phyloP scores from a whole-genome alignment of 2,113 vertebrate species.

The Odobenus rosmarus region DNA sequence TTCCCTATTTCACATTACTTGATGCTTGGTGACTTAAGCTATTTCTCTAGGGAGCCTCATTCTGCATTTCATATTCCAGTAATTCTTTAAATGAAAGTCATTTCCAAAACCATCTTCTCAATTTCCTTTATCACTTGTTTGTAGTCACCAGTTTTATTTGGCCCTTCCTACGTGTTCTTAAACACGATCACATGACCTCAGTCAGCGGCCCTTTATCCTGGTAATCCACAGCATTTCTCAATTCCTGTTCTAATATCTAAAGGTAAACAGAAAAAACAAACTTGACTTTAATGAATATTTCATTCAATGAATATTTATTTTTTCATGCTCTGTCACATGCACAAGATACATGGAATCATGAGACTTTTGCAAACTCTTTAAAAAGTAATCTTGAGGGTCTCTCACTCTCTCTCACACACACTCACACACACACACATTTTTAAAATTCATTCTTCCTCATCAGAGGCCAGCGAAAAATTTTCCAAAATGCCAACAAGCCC shows the following conservation, averaged over 20 bases:
- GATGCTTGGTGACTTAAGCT: slow-evolving; percentile 56
- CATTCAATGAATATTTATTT: slow-evolving; percentile 64
- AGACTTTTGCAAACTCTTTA: slow-evolving; percentile 9
- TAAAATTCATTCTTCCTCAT: slow-evolving; percentile 23
- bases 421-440: neutral
- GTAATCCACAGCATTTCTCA: slow-evolving; percentile 37
- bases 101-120: slow-evolving; percentile 63
- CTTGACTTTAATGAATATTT: slow-evolving; percentile 63
- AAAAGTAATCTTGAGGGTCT: slow-evolving; percentile 16
- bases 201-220: neutral
- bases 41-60: slow-evolving; percentile 57
- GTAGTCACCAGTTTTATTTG: slow-evolving; percentile 50
- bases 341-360: neutral
- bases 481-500: slow-evolving; percentile 12
- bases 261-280: slow-evolving; percentile 57
- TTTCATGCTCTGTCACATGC: slow-evolving; percentile 33
- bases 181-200: slow-evolving; percentile 16
- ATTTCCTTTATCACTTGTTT: slow-evolving; percentile 56
- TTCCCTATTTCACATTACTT: slow-evolving; percentile 60
- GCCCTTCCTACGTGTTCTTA: neutral
- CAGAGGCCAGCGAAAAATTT: neutral
- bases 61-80: slow-evolving; percentile 68
- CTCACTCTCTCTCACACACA: neutral
- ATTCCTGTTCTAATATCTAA: slow-evolving; percentile 36
- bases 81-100: slow-evolving; percentile 69